Percentiles rank a stretch among this genome's conserved stretches.
phyloP scores from a whole-genome alignment of 1,140 invertebrate genomes.

The Procambarus virginalis region DNA sequence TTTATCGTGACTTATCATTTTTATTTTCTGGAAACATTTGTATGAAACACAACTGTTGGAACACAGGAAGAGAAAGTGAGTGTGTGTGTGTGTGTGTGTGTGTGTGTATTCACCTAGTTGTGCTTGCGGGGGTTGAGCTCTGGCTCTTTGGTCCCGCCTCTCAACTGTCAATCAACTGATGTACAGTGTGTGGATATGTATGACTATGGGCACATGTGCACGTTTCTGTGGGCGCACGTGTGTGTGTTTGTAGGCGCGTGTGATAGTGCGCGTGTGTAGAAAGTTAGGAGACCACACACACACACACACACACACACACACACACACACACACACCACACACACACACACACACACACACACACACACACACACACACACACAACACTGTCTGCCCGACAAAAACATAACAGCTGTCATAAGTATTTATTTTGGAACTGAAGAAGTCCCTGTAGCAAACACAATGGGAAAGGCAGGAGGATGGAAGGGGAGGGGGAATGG shows the following conservation, averaged over 20 bases:
- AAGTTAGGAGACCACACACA: background rate
- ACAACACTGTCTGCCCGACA: background rate
- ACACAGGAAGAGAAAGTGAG: too few species aligned
- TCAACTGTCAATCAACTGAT: too few species aligned
- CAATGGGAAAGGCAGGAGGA: too few species aligned
- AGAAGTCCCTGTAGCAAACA: background rate
- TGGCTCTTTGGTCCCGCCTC: too few species aligned
- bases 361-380: too few species aligned
- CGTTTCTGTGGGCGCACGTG: background rate
- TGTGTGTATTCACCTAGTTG: background rate
- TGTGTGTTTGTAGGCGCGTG: background rate
- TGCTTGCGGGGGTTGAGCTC: too few species aligned
- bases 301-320: too few species aligned
- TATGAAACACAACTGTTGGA: too few species aligned
- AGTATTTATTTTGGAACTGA: background rate
- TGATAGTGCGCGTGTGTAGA: background rate
- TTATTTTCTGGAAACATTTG: too few species aligned
- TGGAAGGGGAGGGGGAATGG: background rate
- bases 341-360: too few species aligned
- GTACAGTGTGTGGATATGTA: background rate
- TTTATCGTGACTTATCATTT: too few species aligned
- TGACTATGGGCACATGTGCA: background rate
- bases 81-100: background rate
- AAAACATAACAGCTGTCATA: background rate
- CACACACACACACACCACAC: too few species aligned